Evolutionary conservation across 2,888 invertebrate species (phyloP), one percentile per base, ranked within the genome.

Genomic region (Rhaphigaster nebulosa): DNA sequence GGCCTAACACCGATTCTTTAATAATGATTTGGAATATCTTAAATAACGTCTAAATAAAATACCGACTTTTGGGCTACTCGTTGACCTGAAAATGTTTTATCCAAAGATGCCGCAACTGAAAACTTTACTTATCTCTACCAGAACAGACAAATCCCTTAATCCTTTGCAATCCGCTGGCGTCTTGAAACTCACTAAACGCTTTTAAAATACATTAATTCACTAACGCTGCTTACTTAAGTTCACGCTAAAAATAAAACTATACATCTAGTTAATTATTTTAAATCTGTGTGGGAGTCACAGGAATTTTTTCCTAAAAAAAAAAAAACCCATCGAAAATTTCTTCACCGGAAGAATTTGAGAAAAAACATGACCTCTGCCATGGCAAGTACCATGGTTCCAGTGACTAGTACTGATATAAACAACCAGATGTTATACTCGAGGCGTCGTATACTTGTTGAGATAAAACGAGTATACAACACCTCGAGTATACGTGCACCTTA

Each of bases 81-180:
- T 34, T 60, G n/a, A 60, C 60, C 60, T n/a, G 60, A 13, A n/a
- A 60, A 60, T 60, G 60, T 60, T 60, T 60, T 34, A 70, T 18
- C 70, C 34, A 34, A 70, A 70, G 70, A 65, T 65, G 12, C n/a
- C 29, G 60, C 13, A 65, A 65, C n/a, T 65, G n/a, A 70, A 70
- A 70, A 70, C 34, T 70, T 70, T 34, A 70, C 70, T 70, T 70
- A 70, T 70, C 34, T 70, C 70, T 2, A 34, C 34, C 34, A 20
- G 70, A 70, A 70, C 70, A 70, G 70, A 70, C 70, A 70, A 70
- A 70, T 70, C 70, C 70, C 34, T 70, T 70, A 70, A 70, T 70
- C 70, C 70, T 34, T 20, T 0, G 18, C 70, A 70, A 70, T 34
- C 70, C 34, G 18, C 34, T 18, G 34, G 34, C 70, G 70, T 70